phyloP scores from a whole-genome alignment of 2,797 vertebrate species.

The Erethizon dorsatum region DNA sequence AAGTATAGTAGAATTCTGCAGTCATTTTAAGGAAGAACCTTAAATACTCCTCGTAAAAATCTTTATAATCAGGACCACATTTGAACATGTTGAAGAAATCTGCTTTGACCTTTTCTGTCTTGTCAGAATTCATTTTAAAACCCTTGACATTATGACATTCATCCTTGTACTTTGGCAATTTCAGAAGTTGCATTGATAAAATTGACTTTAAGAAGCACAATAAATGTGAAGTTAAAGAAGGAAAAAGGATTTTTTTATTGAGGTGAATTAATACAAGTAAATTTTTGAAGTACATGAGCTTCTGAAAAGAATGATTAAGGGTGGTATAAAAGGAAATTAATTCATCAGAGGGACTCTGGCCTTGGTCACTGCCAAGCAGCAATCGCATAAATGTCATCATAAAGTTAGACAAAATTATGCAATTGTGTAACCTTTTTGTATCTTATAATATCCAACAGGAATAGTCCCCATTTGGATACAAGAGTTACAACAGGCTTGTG shows the following conservation, averaged over 20 bases:
- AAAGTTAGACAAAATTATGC: slow-evolving; percentile 77
- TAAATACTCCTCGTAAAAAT: slow-evolving; percentile 82
- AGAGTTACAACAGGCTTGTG: slow-evolving; percentile 2
- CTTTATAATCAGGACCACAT: slow-evolving; percentile 83
- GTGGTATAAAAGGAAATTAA: slow-evolving; percentile 74
- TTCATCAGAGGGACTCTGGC: slow-evolving; percentile 70
- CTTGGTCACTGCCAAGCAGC: slow-evolving; percentile 56
- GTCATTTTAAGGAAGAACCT: slow-evolving; percentile 75
- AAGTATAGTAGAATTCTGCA: slow-evolving; percentile 36
- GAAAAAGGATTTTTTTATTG: slow-evolving; percentile 52
- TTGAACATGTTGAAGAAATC: slow-evolving; percentile 80
- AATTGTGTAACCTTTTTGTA: slow-evolving; percentile 75
- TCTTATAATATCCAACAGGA: slow-evolving; percentile 61
- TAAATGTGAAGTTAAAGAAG: slow-evolving; percentile 71
- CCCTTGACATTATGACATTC: slow-evolving; percentile 80
- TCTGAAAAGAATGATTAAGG: slow-evolving; percentile 71
- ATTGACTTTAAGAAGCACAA: slow-evolving; percentile 75
- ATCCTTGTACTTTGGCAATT: slow-evolving; percentile 78
- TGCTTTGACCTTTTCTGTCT: slow-evolving; percentile 85
- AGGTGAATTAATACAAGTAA: slow-evolving; percentile 72
- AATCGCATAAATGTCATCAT: slow-evolving; percentile 80
- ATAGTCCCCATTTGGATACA: slow-evolving; percentile 8
- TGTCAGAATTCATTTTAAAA: slow-evolving; percentile 81
- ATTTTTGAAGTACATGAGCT: slow-evolving; percentile 67
- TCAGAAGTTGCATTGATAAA: slow-evolving; percentile 75